Evolutionary conservation across 2,797 vertebrate genomes (phyloP), one percentile per base, ranked within the genome.

Genomic region (Anguilla anguilla): DNA sequence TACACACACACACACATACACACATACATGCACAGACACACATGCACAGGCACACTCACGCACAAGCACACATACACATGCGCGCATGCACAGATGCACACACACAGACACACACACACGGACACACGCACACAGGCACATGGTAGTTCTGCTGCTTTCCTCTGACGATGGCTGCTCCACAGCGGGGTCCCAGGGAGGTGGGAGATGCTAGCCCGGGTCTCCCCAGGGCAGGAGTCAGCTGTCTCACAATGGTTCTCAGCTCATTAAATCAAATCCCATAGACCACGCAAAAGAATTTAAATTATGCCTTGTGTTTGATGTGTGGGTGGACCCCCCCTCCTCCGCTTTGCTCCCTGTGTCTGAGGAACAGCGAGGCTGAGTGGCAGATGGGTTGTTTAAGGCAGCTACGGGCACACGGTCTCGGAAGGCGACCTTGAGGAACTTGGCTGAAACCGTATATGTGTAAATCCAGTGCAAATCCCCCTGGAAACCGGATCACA

Each of bases 401-500:
- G 93, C 92, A 95, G 90, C 35, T 89, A 88, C 95, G 95, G 95
- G 94, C 93, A 96, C 86, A 96, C 95, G 91, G 95, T 92, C 94
- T 95, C 94, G 92, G 93, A 95, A 97, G 93, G 95, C 91, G 92
- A 97, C 97, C 97, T 98, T 96, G 94, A 96, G 93, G 95, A 95
- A 96, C 94, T 96, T 95, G 93, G 96, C 95, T 98, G 97, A 98
- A 99, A 98, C 96, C 92, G 96, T 97, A 98, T 97, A 98, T 46
- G 98, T 98, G 90, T 96, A 97, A 98, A 97, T 96, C 97, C 97
- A 81, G 39, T 7, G 22, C 82, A 35, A 39, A 61, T 55, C 57
- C 84, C 95, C 92, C 85, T 95, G 95, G 97, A 97, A 97, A 97
- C 97, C 96, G 97, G 97, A 98, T 98, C 96, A 98, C 93, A 96